A percentile compares a stretch with the other conserved stretches of the same genome.
Evolutionary conservation across 2,113 vertebrate species (phyloP).

Genomic region (Myrmecophaga tridactyla): DNA sequence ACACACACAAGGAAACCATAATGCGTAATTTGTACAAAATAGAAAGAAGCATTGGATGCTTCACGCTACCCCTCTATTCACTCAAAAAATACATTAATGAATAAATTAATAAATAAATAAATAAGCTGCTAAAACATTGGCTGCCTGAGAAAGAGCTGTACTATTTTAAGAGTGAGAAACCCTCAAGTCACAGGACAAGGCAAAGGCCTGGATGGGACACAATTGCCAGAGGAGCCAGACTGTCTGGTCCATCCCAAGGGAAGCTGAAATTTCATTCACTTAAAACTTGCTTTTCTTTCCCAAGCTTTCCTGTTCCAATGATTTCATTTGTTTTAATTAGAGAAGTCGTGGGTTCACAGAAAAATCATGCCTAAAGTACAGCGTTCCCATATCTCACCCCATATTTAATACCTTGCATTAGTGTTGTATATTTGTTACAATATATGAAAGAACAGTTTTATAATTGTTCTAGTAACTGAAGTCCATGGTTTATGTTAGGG

Average conservation of each 20-base stretch:
- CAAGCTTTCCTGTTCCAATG: neutral
- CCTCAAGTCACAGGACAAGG: neutral
- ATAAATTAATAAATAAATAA: too few relatives aligned
- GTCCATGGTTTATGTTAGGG: too few relatives aligned
- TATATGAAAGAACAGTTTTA: too few relatives aligned
- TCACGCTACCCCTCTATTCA: neutral
- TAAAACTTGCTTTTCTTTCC: constrained; percentile 12
- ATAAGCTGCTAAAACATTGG: neutral
- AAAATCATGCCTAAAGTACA: too few relatives aligned
- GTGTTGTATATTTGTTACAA: too few relatives aligned
- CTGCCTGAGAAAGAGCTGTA: neutral
- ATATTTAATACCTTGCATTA: too few relatives aligned
- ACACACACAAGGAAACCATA: neutral
- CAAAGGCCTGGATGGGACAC: neutral
- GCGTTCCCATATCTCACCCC: too few relatives aligned
- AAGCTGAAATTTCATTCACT: neutral
- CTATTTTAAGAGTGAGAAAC: neutral
- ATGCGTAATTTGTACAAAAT: neutral
- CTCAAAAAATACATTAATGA: too few relatives aligned
- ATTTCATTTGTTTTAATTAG: neutral
- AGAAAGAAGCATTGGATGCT: neutral
- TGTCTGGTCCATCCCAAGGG: neutral
- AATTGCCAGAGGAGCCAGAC: neutral
- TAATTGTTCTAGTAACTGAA: too few relatives aligned
- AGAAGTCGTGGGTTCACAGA: too few relatives aligned